Evolutionary conservation across 2,113 vertebrate genomes (phyloP).

Genomic region (Epinephelus moara): DNA sequence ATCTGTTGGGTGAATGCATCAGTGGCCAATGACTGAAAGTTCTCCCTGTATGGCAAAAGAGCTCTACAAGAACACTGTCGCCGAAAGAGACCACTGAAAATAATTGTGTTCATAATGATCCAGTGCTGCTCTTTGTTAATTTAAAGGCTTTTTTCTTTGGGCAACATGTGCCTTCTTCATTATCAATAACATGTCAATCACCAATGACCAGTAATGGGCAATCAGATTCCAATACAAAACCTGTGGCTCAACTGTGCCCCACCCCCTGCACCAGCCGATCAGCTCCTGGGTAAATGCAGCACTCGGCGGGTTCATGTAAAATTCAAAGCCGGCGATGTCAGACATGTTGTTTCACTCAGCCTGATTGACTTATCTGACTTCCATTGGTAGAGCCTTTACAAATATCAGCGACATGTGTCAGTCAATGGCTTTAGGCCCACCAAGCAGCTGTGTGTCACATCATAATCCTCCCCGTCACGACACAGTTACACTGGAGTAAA

Average conservation of each 20-base stretch:
- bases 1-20: background rate
- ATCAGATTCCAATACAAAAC: background rate
- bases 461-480: constrained; percentile 72
- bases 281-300: constrained; percentile 14
- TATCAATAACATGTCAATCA: background rate
- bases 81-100: background rate
- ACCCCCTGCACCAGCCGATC: background rate
- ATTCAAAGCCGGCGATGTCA: constrained; percentile 59
- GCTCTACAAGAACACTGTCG: background rate
- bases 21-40: background rate
- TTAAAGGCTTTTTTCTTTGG: background rate
- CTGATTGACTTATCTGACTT: constrained; percentile 76
- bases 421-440: constrained; percentile 68
- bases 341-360: constrained; percentile 65
- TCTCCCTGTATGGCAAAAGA: background rate
- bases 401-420: constrained; percentile 71
- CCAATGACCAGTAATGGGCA: background rate
- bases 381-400: constrained; percentile 62
- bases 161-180: background rate
- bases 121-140: no score
- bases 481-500: constrained; percentile 69
- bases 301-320: constrained; percentile 58
- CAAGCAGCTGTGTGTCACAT: constrained; percentile 71
- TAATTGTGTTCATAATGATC: background rate
- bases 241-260: background rate